Percentiles rank a stretch among this genome's conserved stretches.
phyloP scores from a whole-genome alignment of 2,113 vertebrate genomes.

The Emydura subglobosa region DNA sequence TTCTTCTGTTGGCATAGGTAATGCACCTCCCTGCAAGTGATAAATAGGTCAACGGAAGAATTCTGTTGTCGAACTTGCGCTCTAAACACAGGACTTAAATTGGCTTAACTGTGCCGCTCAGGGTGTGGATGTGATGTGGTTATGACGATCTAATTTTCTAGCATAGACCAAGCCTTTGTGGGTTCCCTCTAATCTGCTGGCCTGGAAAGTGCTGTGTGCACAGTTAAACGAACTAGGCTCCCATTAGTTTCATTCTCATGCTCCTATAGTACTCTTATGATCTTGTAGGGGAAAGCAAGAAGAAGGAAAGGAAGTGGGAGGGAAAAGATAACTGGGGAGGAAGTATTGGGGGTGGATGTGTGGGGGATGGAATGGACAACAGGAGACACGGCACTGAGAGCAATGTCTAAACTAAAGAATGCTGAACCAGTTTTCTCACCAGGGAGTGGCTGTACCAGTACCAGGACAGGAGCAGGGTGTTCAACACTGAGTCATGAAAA shows the following conservation, averaged over 20 bases:
- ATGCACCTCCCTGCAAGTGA: background rate
- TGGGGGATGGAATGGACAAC: background rate
- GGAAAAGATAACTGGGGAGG: background rate
- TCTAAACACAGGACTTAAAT: background rate
- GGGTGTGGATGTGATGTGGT: background rate
- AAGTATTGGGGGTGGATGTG: background rate
- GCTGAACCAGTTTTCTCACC: background rate
- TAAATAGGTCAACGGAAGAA: background rate
- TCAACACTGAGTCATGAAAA: background rate
- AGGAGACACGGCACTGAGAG: background rate
- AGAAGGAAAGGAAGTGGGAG: background rate
- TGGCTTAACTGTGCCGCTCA: background rate
- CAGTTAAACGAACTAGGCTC: background rate
- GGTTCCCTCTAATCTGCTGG: rapidly evolving
- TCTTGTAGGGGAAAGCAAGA: background rate
- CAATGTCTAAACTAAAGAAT: background rate
- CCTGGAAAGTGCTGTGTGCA: background rate
- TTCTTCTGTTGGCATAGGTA: background rate
- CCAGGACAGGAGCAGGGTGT: background rate
- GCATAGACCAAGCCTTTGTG: rapidly evolving
- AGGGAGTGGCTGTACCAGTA: background rate
- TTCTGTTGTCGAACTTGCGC: background rate
- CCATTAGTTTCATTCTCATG: background rate
- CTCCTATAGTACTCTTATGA: rapidly evolving
- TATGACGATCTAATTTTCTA: background rate